Percentiles rank a stretch among this genome's conserved stretches.
These are phyloP conservation scores for Paragorgia papillata DNA, from an alignment of 92 coral and sea anemone genomes.

Conservation along the genomic window DNA sequence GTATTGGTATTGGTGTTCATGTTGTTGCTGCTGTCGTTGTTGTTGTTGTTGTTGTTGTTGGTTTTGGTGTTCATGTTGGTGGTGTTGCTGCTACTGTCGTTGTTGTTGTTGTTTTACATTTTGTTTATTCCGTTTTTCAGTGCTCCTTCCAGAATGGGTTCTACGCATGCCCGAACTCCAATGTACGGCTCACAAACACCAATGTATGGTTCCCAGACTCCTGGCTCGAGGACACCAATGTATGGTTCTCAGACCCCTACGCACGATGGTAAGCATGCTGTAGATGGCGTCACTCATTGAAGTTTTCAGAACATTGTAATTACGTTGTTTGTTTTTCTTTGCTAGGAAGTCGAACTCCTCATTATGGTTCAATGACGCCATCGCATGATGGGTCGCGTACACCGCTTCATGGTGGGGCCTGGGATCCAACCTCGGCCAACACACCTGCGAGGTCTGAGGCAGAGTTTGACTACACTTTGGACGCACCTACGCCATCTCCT, in stretches of 20 bases:
- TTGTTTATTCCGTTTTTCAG: slow-evolving; percentile 40
- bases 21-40: not conserved
- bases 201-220: slow-evolving; percentile 99
- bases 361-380: slow-evolving; percentile 99
- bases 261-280: slow-evolving; percentile 81
- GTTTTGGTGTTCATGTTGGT: not conserved
- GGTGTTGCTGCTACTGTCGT: not conserved
- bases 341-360: slow-evolving; percentile 97
- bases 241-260: slow-evolving; percentile 99
- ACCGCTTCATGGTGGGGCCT: slow-evolving; percentile 99
- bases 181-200: slow-evolving; percentile 99
- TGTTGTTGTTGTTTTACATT: not conserved
- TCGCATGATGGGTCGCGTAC: slow-evolving; percentile 99
- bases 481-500: slow-evolving; percentile 95
- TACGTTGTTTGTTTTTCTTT: not conserved
- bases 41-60: not conserved
- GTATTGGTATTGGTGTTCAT: not conserved
- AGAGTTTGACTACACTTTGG: slow-evolving; percentile 93
- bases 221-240: slow-evolving; percentile 99
- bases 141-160: slow-evolving; percentile 78
- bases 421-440: slow-evolving; percentile 99
- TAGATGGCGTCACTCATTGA: not conserved
- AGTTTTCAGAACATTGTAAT: not conserved
- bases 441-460: slow-evolving; percentile 90
- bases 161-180: slow-evolving; percentile 77